Evolutionary conservation across 2,797 vertebrate genomes (phyloP).

Genomic region (Enteromius radiatus): DNA sequence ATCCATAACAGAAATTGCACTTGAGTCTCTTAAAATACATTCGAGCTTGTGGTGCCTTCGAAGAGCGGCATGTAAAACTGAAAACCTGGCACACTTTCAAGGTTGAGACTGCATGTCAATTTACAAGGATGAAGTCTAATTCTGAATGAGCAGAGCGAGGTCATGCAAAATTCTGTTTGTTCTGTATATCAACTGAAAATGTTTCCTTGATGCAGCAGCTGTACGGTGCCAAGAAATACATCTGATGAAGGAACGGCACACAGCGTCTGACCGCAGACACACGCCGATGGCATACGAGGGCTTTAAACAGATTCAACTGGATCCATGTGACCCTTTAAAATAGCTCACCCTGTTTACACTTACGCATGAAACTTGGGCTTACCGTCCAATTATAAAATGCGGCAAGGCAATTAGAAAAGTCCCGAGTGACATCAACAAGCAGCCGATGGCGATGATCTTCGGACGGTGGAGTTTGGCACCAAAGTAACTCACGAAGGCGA

Average conservation of each 20-base stretch:
- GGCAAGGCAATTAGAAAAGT: conserved; percentile 89
- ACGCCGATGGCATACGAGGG: conserved; percentile 3
- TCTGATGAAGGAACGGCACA: conserved; percentile 1
- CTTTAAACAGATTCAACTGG: conserved; percentile 24
- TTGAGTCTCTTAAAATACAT: not conserved
- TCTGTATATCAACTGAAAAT: conserved; percentile 10
- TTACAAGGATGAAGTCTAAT: not conserved
- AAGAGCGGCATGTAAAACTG: not conserved
- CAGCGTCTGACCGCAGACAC: not conserved
- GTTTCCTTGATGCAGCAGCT: not conserved
- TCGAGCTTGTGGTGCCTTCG: not conserved
- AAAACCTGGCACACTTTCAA: conserved; percentile 2
- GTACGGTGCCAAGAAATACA: not conserved
- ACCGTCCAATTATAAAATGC: conserved; percentile 91
- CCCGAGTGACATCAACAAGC: conserved; percentile 90
- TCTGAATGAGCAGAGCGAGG: not conserved
- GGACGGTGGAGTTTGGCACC: conserved; percentile 92
- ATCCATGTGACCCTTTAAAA: conserved; percentile 28
- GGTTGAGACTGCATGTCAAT: not conserved
- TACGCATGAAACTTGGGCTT: conserved; percentile 62
- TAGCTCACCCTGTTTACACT: conserved; percentile 1
- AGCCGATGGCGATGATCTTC: conserved; percentile 89
- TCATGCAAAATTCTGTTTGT: conserved; percentile 11
- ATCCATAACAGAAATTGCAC: not conserved
- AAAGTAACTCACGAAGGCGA: conserved; percentile 94